These are phyloP conservation scores for Chloroceryle inda DNA, from an alignment of 2,797 vertebrate genomes.

Conservation along the genomic window DNA sequence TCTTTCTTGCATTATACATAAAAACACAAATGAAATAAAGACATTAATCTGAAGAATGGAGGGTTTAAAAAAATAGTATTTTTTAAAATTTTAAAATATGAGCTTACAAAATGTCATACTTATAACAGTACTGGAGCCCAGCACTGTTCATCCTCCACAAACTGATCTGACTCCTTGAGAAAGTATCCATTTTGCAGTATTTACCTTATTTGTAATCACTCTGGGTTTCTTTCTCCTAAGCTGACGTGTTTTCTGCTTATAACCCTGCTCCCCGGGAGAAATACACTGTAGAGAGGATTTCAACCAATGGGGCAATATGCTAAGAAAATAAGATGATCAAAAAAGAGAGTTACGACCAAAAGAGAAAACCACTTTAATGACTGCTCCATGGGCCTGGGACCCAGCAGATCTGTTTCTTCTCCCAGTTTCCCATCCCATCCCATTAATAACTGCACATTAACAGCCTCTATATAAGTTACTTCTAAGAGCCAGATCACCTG, in stretches of 20 bases:
- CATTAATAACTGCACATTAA: background rate
- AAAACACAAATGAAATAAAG: background rate
- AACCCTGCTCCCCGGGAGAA: background rate
- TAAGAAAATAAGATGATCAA: background rate
- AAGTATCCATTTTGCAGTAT: background rate
- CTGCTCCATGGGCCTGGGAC: background rate
- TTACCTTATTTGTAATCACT: background rate
- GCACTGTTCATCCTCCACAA: background rate
- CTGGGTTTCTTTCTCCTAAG: background rate
- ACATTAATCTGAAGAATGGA: background rate
- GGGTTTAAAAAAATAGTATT: background rate
- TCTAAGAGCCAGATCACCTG: background rate
- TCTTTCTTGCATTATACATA: background rate
- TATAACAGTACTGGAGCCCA: background rate
- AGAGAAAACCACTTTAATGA: background rate
- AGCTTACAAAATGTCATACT: background rate
- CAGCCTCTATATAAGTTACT: background rate
- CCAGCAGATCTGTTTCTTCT: background rate
- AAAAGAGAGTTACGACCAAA: background rate
- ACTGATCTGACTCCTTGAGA: background rate
- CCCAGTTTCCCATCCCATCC: background rate
- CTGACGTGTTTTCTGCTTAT: background rate
- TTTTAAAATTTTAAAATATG: background rate
- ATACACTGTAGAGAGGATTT: background rate
- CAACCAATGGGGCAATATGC: background rate